Evolutionary conservation across 2,888 invertebrate genomes (phyloP).

Genomic region (Pherbina coryleti): DNA sequence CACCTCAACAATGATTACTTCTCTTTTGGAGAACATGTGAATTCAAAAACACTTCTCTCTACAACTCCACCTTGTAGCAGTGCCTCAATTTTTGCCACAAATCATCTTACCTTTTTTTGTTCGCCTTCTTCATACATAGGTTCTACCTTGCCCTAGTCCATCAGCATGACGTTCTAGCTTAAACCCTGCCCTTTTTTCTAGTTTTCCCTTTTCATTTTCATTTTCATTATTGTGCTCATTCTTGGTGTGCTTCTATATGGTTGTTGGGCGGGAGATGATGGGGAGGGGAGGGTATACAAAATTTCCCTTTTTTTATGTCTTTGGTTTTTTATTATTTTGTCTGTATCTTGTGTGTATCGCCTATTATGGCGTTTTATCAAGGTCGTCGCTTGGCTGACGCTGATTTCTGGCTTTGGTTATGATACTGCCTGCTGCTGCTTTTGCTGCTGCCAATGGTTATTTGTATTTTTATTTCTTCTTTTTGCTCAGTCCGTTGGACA

Average conservation of each 20-base stretch:
- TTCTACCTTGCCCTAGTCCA: not conserved
- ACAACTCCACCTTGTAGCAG: not conserved
- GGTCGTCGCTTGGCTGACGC: conserved; percentile 62
- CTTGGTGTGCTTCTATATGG: not conserved
- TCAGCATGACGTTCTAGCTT: not conserved
- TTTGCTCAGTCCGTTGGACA: not conserved
- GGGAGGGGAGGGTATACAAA: not conserved
- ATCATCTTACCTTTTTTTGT: not conserved
- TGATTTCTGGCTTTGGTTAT: conserved; percentile 30
- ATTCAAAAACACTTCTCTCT: not conserved
- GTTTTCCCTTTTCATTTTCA: conserved; percentile 6
- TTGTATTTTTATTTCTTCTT: conserved; percentile 31
- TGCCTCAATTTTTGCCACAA: too few species aligned
- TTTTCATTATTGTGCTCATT: not conserved
- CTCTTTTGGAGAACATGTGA: not conserved
- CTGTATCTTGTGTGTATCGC: conserved; percentile 15
- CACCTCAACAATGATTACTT: not conserved
- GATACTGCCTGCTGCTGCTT: conserved; percentile 17
- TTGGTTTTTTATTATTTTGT: not conserved
- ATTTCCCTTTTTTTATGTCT: not conserved
- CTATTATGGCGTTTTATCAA: conserved; percentile 58
- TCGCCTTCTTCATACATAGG: not conserved
- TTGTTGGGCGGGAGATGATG: not conserved
- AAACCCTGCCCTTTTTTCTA: not conserved
- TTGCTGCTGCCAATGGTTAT: conserved; percentile 20